phyloP scores from a whole-genome alignment of 2,113 vertebrate genomes.

The Otolemur garnettii region DNA sequence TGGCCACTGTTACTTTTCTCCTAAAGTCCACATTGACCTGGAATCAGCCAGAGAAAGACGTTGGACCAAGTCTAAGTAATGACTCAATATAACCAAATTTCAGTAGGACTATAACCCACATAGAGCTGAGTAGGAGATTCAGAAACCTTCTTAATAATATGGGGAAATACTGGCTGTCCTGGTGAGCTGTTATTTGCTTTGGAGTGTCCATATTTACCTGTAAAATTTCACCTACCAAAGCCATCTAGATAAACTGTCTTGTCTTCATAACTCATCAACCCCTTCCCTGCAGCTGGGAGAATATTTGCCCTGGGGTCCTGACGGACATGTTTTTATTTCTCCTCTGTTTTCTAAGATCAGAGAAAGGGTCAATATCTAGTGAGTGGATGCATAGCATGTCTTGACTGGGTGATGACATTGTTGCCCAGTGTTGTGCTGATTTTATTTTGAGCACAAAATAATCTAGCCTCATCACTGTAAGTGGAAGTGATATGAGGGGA shows the following conservation, averaged over 20 bases:
- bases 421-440: accelerated
- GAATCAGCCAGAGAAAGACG: not conserved
- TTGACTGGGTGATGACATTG: not conserved
- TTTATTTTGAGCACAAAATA: not conserved
- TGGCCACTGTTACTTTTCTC: not conserved
- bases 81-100: not conserved
- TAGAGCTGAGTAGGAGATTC: too few relatives aligned
- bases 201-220: not conserved
- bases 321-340: not conserved
- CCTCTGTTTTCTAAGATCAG: constrained; percentile 24
- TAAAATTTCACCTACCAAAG: not conserved
- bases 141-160: not conserved
- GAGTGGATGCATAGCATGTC: accelerated
- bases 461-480: not conserved
- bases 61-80: not conserved
- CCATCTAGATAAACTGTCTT: not conserved
- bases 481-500: accelerated
- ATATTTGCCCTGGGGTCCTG: not conserved
- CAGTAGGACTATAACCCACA: accelerated
- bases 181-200: not conserved
- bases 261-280: not conserved
- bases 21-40: not conserved
- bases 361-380: not conserved
- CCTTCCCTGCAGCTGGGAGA: not conserved
- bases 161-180: not conserved